These are phyloP conservation scores for Pleuronectes platessa DNA, from an alignment of 2,113 vertebrate genomes.

Conservation along the genomic window DNA sequence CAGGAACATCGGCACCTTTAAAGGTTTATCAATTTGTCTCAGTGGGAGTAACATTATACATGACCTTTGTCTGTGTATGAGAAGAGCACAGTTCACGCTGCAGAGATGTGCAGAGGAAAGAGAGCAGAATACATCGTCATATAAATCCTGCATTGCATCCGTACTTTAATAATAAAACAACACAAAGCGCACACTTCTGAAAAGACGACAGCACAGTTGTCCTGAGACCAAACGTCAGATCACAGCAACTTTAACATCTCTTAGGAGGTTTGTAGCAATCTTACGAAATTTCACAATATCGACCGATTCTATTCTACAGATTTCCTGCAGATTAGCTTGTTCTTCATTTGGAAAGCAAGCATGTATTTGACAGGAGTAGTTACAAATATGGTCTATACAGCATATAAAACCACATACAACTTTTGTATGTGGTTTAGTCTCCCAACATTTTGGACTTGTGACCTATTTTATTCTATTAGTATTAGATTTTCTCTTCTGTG, in stretches of 20 bases:
- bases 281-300: neutral
- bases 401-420: no score
- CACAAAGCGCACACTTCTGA: neutral
- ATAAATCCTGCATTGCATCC: neutral
- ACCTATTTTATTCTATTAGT: neutral
- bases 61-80: conserved; percentile 29
- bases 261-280: neutral
- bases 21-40: conserved; percentile 29
- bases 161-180: conserved; percentile 16
- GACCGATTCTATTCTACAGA: neutral
- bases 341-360: no score
- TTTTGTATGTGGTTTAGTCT: no score
- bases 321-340: no score
- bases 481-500: neutral
- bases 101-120: conserved; percentile 12
- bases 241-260: neutral
- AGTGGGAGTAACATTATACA: conserved; percentile 23
- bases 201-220: conserved; percentile 1
- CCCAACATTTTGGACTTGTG: neutral
- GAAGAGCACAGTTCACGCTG: neutral
- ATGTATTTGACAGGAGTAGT: no score
- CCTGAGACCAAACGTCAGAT: neutral
- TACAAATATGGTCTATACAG: no score
- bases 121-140: neutral
- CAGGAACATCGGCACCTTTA: conserved; percentile 14